Evolutionary conservation across 2,888 invertebrate species (phyloP), one percentile per base, ranked within the genome.

Genomic region (Microctonus hyperodae): DNA sequence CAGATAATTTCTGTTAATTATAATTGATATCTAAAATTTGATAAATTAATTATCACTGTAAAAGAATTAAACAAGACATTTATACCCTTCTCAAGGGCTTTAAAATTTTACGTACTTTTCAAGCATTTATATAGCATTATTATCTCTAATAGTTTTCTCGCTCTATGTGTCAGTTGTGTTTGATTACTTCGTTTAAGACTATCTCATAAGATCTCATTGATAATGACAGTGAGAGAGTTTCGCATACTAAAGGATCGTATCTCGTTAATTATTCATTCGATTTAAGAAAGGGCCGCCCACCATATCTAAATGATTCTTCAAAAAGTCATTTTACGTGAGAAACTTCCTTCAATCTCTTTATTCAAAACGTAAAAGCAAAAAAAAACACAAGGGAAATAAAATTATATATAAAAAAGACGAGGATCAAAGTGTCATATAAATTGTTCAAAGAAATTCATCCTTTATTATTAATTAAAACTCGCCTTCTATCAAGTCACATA

Each of bases 191-290:
- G 16, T 44, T 44, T 3, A 16, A 6, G 0, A 44, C 16, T 44
- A 20, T 44, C 40, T 40, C 44, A 20, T 22, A 56, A 56, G 33
- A 16, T 56, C 33, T 56, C 56, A 56, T 56, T 33, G 31, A 28
- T 20, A 56, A 56, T 56, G 35, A 56, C 31, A 53, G 53, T 56
- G 56, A n/a, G 16, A 56, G 33, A 56, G 10, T 56, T 9, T 16
- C 33, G 33, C 33, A 56, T 20, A 20, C 33, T 20, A 33, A 35
- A 56, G 6, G 16, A 16, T 31, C 28, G 53, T 22, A 28, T 58
- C 23, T 65, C 55, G 33, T 65, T 65, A 60, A 65, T 65, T 65
- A 61, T 61, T 60, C 60, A 65, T 65, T 55, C 33, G 48, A 23
- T 37, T 37, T 25, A 31, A 53, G n/a, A 25, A 28, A 58, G 40